Evolutionary conservation across 2,888 invertebrate genomes (phyloP), one percentile per base, ranked within the genome.

Genomic region (Tipula helvola): DNA sequence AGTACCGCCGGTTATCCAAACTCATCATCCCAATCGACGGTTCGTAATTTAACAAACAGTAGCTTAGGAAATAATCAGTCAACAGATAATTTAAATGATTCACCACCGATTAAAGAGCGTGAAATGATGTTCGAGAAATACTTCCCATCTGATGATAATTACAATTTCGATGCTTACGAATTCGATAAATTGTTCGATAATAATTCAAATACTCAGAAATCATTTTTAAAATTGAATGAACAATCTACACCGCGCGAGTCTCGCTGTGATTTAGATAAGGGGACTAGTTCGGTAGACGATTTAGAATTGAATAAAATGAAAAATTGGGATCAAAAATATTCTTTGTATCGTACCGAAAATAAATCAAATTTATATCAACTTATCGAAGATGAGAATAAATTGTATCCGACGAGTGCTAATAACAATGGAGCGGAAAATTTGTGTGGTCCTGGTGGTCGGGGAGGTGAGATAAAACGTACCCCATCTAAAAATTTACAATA

Each of bases 1-100:
- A 94, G 94, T 88, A 93, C 94, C 0, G 71, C 71, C 12, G 92
- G 93, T 3, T 95, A 95, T 90, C 94, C 95, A 0, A 94, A 94
- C 83, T 93, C 93, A 85, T 94, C 94, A 0, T 71, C 71, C 10
- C 93, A 92, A 87, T 93, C 93, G 4, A 93, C 93, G 0, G 90
- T 94, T 87, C 91, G 93, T 0, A 94, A 94, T 89, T 92, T 93
- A 86, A 93, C 93, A 2, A 93, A 93, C 12, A 92, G 93, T 89
- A 92, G 93, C 88, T 2, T 90, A 92, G 84, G 39, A 8, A 84
- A 84, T 39, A 84, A 84, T 84, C 36, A 39, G 16, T 39, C 36
- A 5, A n/a, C n/a, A 5, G 84, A 84, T 39, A 41, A 84, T 39
- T n/a, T 84, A 39, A 71, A 71, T n/a, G 71, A 71, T 71, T 36